Conservation (phyloP, 2,888 invertebrate genomes). For the Nipponacmea schrenckii region DNA sequence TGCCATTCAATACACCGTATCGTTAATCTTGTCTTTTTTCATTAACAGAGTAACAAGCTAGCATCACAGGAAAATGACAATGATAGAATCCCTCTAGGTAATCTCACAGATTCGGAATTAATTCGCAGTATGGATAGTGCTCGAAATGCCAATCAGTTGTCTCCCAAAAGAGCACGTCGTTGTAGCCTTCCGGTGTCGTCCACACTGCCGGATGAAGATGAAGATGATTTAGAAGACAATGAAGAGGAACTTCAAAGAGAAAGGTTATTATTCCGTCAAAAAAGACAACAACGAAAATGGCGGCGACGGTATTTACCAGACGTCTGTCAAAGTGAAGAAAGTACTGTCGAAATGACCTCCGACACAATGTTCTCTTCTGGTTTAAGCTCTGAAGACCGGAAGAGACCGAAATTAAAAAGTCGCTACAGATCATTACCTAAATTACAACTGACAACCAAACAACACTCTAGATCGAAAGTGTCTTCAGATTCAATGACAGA, state of each 20-base stretch:
- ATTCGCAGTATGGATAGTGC: conserved; percentile 14
- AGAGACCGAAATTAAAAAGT: background rate
- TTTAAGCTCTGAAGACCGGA: background rate
- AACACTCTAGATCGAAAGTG: background rate
- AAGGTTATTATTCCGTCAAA: conserved; percentile 35
- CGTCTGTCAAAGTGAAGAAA: background rate
- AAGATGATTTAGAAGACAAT: conserved; percentile 33
- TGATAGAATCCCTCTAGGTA: conserved; percentile 10
- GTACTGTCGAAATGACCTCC: conserved; percentile 2
- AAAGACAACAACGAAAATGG: conserved; percentile 32
- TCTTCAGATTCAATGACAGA: conserved; percentile 9
- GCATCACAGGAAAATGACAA: background rate
- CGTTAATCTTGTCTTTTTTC: too few species aligned
- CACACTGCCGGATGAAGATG: conserved; percentile 6
- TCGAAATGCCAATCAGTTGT: background rate
- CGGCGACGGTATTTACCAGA: conserved; percentile 18
- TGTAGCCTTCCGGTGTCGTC: conserved; percentile 20
- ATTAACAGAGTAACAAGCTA: too few species aligned
- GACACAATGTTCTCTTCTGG: background rate
- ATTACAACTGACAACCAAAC: background rate
- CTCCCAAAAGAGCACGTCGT: background rate
- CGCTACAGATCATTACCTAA: background rate
- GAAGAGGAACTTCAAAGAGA: conserved; percentile 34
- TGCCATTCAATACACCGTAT: too few species aligned
- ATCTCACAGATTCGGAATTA: conserved; percentile 18